Conservation (phyloP, 1,140 invertebrate genomes). For the Sminthurides bifidus region DNA sequence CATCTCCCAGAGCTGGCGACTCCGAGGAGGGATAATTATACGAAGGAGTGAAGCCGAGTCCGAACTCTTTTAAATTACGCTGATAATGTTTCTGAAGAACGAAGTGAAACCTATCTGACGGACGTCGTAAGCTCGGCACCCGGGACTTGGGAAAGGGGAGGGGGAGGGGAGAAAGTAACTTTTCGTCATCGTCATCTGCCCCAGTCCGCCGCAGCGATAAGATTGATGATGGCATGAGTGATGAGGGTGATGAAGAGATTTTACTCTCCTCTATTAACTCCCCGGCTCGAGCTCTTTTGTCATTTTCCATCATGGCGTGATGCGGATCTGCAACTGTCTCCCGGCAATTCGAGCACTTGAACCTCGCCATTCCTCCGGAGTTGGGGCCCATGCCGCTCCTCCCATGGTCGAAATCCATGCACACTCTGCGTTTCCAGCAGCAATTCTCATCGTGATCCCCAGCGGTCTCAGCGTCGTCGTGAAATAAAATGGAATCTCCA, state of each 20-base stretch:
- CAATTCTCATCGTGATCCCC: conserved; percentile 20
- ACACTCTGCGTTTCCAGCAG: conserved; percentile 14
- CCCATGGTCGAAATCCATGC: background rate
- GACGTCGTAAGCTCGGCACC: background rate
- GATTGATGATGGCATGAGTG: background rate
- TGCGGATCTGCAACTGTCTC: background rate
- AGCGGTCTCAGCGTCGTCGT: no score
- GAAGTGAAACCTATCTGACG: background rate
- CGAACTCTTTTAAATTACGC: background rate
- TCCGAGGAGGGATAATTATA: background rate
- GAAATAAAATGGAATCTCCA: conserved; percentile 23
- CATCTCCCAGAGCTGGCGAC: background rate
- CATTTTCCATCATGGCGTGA: background rate
- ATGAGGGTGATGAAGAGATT: background rate
- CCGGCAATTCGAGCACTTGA: background rate
- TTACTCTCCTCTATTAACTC: no score
- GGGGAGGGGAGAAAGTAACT: background rate
- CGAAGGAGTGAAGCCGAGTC: conserved; percentile 2
- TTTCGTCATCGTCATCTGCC: background rate
- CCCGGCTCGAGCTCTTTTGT: no score
- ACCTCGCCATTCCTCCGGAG: background rate
- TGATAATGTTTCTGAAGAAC: conserved; percentile 8
- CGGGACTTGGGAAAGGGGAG: background rate
- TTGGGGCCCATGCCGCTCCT: background rate
- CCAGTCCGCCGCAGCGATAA: no score